Evolutionary conservation across 2,113 vertebrate genomes (phyloP).

Genomic region (Triplophysa tibetana): DNA sequence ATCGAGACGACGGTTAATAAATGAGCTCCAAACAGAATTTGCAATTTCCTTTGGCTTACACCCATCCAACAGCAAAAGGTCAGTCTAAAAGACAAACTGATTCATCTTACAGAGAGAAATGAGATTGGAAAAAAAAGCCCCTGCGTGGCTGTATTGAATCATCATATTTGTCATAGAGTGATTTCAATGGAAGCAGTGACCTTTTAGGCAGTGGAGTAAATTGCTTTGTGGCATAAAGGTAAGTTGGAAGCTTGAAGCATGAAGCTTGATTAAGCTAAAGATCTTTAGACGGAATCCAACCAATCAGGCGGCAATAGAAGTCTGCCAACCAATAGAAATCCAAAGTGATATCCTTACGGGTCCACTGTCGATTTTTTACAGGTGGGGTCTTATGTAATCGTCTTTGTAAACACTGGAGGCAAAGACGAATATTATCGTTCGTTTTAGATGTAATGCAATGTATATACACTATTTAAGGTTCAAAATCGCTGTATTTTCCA

Average conservation of each 20-base stretch:
- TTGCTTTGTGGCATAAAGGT: constrained; percentile 54
- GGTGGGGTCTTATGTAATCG: not conserved
- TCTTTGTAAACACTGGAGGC: not conserved
- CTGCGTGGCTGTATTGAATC: constrained; percentile 47
- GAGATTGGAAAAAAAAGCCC: constrained; percentile 13
- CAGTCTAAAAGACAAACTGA: constrained; percentile 49
- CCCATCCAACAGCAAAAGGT: constrained; percentile 41
- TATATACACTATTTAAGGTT: no score
- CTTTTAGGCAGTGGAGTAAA: constrained; percentile 58
- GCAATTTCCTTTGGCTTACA: constrained; percentile 41
- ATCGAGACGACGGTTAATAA: constrained; percentile 33
- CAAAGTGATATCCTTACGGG: not conserved
- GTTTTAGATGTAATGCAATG: no score
- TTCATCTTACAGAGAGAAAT: constrained; percentile 41
- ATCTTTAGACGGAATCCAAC: constrained; percentile 34
- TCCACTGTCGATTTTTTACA: not conserved
- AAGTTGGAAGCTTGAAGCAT: constrained; percentile 43
- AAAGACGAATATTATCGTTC: not conserved
- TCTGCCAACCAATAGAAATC: constrained; percentile 16
- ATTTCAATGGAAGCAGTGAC: constrained; percentile 53
- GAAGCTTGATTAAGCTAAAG: constrained; percentile 47
- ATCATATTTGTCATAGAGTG: constrained; percentile 54
- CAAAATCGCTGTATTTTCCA: no score
- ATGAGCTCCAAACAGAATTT: constrained; percentile 41
- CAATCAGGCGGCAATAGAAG: not conserved